Evolutionary conservation across 2,888 invertebrate species (phyloP).

Genomic region (Gasteruption jaculator): DNA sequence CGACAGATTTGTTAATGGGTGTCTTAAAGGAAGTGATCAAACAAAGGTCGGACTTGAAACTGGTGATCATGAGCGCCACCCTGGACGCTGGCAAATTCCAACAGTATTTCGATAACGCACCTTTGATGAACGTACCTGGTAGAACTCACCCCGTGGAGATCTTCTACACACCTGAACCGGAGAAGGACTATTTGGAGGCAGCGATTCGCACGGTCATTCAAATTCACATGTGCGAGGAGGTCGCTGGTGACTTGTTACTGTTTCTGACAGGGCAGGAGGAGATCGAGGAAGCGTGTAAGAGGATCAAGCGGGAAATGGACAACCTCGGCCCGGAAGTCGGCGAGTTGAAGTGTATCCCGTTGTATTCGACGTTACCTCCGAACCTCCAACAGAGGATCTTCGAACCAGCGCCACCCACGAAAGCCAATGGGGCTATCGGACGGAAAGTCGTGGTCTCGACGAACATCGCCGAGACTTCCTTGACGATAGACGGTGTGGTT

Average conservation of each 20-base stretch:
- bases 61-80: conserved; percentile 99
- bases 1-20: conserved; percentile 99
- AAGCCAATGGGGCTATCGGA: conserved; percentile 84
- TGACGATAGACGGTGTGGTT: conserved; percentile 98
- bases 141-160: conserved; percentile 95
- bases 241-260: conserved; percentile 85
- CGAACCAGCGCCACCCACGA: conserved; percentile 90
- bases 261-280: conserved; percentile 90
- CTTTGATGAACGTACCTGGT: conserved; percentile 97
- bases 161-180: conserved; percentile 98
- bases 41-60: conserved; percentile 86
- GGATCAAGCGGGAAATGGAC: conserved; percentile 93
- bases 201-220: conserved; percentile 96
- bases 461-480: conserved; percentile 97
- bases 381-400: conserved; percentile 96
- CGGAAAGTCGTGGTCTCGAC: conserved; percentile 95
- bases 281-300: conserved; percentile 98
- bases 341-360: conserved; percentile 94
- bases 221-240: conserved; percentile 95
- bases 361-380: conserved; percentile 97
- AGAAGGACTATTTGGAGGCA: conserved; percentile 96
- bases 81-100: conserved; percentile 99
- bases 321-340: conserved; percentile 96
- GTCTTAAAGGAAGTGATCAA: conserved; percentile 95
- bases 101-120: conserved; percentile 97